Evolutionary conservation across 35 echinoderm and acorn worm genomes (phyloP).

Genomic region (Amphiura filiformis): DNA sequence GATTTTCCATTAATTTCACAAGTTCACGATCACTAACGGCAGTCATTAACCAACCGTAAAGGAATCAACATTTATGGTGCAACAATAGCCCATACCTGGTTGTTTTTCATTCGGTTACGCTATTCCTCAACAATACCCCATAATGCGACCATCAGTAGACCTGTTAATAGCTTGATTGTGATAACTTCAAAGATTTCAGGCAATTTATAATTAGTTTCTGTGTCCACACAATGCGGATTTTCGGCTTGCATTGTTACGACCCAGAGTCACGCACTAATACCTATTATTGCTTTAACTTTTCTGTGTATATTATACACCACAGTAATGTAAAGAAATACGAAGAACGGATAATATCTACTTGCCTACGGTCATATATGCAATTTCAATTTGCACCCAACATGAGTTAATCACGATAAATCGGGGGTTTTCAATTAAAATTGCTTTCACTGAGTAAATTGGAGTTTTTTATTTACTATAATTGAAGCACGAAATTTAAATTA

Average conservation of each 20-base stretch:
- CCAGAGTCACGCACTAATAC: neutral
- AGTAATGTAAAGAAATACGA: conserved; percentile 3
- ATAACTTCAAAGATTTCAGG: neutral
- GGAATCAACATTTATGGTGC: neutral
- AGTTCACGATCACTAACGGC: neutral
- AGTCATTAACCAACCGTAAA: neutral
- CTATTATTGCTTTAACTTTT: neutral
- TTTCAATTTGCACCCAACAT: neutral
- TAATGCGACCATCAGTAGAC: neutral
- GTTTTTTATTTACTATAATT: neutral
- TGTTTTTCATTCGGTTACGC: neutral
- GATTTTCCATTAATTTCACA: conserved; percentile 8
- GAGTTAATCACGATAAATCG: neutral
- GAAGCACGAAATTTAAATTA: neutral
- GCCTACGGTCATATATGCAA: neutral
- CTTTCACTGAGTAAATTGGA: neutral
- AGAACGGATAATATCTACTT: neutral
- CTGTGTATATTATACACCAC: no score
- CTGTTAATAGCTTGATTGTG: neutral
- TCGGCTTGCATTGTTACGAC: neutral
- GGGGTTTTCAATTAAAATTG: conserved; percentile 4
- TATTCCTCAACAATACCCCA: neutral
- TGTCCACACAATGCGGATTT: neutral
- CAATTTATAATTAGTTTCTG: conserved; percentile 13
- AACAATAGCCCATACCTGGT: conserved; percentile 1